A percentile compares a stretch with the other conserved stretches of the same genome.
These are phyloP conservation scores for Subacronicta megacephala DNA, from an alignment of 2,888 invertebrate genomes.

Conservation along the genomic window DNA sequence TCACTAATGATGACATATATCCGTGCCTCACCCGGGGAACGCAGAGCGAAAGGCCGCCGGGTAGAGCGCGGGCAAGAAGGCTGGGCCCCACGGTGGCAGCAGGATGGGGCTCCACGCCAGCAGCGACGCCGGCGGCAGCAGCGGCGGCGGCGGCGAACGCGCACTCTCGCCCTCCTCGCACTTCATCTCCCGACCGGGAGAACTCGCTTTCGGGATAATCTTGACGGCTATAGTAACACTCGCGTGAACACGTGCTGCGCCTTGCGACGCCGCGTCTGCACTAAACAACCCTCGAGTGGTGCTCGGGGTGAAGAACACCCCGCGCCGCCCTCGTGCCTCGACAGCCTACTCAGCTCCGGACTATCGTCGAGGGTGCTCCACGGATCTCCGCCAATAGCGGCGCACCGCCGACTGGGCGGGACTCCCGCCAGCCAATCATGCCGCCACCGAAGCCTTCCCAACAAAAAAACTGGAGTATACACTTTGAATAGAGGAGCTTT, in stretches of 20 bases:
- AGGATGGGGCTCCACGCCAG: conserved; percentile 94
- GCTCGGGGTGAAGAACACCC: conserved; percentile 89
- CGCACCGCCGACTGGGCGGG: conserved; percentile 79
- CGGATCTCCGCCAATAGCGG: conserved; percentile 77
- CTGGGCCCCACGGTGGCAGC: conserved; percentile 93
- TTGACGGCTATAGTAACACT: conserved; percentile 77
- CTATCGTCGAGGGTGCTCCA: conserved; percentile 87
- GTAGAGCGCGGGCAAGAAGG: conserved; percentile 92
- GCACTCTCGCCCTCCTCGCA: conserved; percentile 84
- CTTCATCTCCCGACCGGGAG: conserved; percentile 89
- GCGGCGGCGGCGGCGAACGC: conserved; percentile 83
- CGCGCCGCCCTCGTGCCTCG: conserved; percentile 87
- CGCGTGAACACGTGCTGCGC: conserved; percentile 85
- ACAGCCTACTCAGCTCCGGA: conserved; percentile 87
- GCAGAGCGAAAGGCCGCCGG: conserved; percentile 93
- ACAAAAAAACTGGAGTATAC: conserved; percentile 88
- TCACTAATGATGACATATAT: conserved; percentile 46
- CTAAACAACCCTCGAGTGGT: conserved; percentile 90
- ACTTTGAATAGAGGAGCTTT: conserved; percentile 88
- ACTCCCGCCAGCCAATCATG: conserved; percentile 76
- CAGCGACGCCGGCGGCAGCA: conserved; percentile 90
- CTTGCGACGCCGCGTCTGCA: conserved; percentile 85
- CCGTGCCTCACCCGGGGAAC: conserved; percentile 92
- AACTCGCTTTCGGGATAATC: conserved; percentile 87
- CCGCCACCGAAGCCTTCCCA: conserved; percentile 77